Percentiles rank a stretch among this genome's conserved stretches.
These are phyloP conservation scores for Prinia subflava DNA, from an alignment of 2,113 vertebrate species.

Conservation along the genomic window DNA sequence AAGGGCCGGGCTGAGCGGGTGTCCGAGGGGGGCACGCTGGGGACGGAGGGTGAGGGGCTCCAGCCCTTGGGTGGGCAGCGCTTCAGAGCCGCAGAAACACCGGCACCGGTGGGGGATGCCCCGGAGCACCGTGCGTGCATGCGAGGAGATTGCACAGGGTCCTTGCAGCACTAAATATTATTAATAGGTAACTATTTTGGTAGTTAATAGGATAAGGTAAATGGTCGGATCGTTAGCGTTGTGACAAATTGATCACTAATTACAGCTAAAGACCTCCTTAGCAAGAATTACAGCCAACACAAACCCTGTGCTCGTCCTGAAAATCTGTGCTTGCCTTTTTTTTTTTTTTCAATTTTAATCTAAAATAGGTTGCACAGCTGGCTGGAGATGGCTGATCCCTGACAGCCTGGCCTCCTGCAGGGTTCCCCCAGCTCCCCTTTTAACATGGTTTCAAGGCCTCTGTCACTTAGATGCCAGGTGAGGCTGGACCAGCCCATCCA, in stretches of 20 bases:
- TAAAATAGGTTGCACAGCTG: background rate
- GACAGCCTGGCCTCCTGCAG: background rate
- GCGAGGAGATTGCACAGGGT: background rate
- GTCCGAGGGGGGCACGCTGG: background rate
- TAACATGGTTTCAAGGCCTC: background rate
- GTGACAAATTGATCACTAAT: conserved; percentile 43
- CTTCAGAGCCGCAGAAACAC: background rate
- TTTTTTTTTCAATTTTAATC: background rate
- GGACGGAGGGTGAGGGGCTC: background rate
- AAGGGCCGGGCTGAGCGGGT: background rate
- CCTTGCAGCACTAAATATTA: background rate
- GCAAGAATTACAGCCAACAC: background rate
- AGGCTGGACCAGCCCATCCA: background rate
- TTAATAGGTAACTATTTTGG: conserved; percentile 40
- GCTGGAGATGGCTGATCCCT: background rate
- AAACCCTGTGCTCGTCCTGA: background rate
- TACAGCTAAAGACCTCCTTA: conserved; percentile 23
- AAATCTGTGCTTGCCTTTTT: background rate
- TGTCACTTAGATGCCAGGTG: background rate
- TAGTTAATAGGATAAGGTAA: conserved; percentile 16
- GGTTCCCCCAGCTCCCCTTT: background rate
- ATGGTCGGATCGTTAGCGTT: background rate
- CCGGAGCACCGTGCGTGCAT: background rate
- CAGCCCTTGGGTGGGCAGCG: background rate
- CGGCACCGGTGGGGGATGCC: background rate